A percentile compares a stretch with the other conserved stretches of the same genome.
These are phyloP conservation scores for Cricetomys ansorgei DNA, from an alignment of 2,113 vertebrate genomes.

Conservation along the genomic window DNA sequence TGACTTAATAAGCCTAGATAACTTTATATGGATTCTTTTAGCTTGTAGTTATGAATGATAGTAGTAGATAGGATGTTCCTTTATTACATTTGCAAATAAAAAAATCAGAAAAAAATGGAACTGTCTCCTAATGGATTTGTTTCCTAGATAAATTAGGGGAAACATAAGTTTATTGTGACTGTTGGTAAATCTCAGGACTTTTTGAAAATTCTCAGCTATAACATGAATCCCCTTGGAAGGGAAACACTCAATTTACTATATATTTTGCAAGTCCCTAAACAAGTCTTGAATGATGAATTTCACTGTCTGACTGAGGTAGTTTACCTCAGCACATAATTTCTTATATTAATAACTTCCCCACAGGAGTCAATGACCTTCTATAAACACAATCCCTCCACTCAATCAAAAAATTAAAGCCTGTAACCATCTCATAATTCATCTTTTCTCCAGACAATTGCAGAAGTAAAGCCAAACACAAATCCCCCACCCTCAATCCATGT, in stretches of 20 bases:
- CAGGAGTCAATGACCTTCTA: conserved; percentile 79
- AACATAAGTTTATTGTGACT: conserved; percentile 14
- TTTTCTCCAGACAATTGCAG: conserved; percentile 63
- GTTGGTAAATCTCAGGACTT: neutral
- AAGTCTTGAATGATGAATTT: conserved; percentile 83
- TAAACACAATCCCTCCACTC: conserved; percentile 77
- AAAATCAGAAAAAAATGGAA: neutral
- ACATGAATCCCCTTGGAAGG: conserved; percentile 69
- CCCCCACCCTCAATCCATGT: conserved; percentile 17
- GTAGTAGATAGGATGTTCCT: neutral
- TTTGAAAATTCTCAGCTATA: conserved; percentile 68
- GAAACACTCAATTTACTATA: conserved; percentile 61
- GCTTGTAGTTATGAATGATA: neutral
- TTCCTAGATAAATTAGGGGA: conserved; percentile 35
- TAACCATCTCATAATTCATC: conserved; percentile 78
- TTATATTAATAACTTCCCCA: conserved; percentile 82
- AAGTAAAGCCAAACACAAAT: conserved; percentile 76
- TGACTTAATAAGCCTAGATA: conserved; percentile 25
- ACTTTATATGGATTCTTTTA: conserved; percentile 16
- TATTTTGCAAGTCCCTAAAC: conserved; percentile 77
- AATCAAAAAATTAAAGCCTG: conserved; percentile 84
- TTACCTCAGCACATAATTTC: conserved; percentile 85
- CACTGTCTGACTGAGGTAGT: conserved; percentile 78
- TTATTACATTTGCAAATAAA: neutral
- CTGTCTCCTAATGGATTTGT: neutral